phyloP scores from a whole-genome alignment of 2,797 vertebrate genomes.

The Anguilla pacifica region DNA sequence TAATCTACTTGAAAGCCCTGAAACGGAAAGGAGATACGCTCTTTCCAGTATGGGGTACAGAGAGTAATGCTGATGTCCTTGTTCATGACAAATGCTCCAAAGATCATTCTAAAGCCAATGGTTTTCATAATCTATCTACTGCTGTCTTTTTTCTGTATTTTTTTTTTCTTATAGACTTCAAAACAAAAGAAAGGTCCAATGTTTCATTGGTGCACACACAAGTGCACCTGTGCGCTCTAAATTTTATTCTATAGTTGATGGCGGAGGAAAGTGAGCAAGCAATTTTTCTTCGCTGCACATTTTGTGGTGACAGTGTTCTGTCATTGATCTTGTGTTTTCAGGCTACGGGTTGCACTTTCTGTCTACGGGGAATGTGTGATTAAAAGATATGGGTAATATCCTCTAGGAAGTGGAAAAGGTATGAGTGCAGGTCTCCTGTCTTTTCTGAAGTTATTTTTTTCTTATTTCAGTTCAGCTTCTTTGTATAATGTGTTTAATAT shows the following conservation, averaged over 20 bases:
- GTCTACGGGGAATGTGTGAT: not conserved
- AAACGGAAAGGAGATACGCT: not conserved
- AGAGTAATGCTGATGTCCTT: not conserved
- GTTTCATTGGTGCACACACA: conserved; percentile 33
- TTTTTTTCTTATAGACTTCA: not conserved
- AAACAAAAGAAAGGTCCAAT: not conserved
- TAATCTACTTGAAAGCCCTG: not conserved
- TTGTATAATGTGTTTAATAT: not conserved
- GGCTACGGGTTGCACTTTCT: not conserved
- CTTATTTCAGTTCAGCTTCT: not conserved
- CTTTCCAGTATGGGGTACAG: not conserved
- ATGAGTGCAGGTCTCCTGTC: not conserved
- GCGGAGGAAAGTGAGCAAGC: conserved; percentile 31
- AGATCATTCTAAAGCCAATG: conserved; percentile 10
- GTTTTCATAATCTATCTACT: conserved; percentile 30
- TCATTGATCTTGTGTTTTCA: not conserved
- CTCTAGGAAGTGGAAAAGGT: not conserved
- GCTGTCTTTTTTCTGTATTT: conserved; percentile 11
- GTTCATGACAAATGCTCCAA: not conserved
- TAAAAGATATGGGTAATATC: too few species aligned
- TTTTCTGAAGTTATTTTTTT: not conserved
- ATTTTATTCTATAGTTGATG: conserved; percentile 46
- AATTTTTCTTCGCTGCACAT: conserved; percentile 16
- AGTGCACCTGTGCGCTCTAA: conserved; percentile 36
- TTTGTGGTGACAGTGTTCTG: conserved; percentile 14